These are phyloP conservation scores for Celastrina argiolus DNA, from an alignment of 2,888 invertebrate genomes.

Conservation along the genomic window DNA sequence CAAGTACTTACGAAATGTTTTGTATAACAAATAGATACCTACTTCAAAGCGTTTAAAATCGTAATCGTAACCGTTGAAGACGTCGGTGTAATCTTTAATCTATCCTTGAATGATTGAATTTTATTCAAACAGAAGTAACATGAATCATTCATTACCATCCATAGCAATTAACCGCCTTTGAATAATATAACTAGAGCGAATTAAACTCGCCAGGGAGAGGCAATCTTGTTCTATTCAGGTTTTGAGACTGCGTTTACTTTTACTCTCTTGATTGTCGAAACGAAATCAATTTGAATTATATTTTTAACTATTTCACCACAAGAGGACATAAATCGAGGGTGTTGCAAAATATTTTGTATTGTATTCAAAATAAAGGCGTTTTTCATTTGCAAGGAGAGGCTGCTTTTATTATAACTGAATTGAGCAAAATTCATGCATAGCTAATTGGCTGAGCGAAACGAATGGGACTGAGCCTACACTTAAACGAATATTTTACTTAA, in stretches of 20 bases:
- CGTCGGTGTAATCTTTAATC: not conserved
- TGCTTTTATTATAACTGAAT: constrained; percentile 25
- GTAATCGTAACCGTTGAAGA: too few species aligned
- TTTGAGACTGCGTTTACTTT: constrained; percentile 30
- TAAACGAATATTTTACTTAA: constrained; percentile 25
- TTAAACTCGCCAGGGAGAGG: constrained; percentile 17
- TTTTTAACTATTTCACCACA: constrained; percentile 27
- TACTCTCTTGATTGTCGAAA: constrained; percentile 32
- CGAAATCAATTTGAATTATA: constrained; percentile 37
- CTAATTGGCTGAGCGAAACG: constrained; percentile 33
- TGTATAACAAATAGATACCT: too few species aligned
- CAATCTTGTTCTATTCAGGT: constrained; percentile 23
- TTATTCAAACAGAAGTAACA: constrained; percentile 2
- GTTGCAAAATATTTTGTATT: not conserved
- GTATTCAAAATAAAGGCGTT: not conserved
- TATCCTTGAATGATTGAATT: not conserved
- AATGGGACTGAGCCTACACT: constrained; percentile 23
- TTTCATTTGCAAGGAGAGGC: not conserved
- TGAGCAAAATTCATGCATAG: constrained; percentile 38
- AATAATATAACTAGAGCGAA: constrained; percentile 20
- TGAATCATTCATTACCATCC: constrained; percentile 17
- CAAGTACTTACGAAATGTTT: too few species aligned
- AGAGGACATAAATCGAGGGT: constrained; percentile 24
- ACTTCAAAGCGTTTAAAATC: too few species aligned
- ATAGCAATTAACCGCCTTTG: constrained; percentile 19